Base-by-base conservation (phyloP, 2,113 vertebrate genomes). In the Fregetta grallaria region DNA sequence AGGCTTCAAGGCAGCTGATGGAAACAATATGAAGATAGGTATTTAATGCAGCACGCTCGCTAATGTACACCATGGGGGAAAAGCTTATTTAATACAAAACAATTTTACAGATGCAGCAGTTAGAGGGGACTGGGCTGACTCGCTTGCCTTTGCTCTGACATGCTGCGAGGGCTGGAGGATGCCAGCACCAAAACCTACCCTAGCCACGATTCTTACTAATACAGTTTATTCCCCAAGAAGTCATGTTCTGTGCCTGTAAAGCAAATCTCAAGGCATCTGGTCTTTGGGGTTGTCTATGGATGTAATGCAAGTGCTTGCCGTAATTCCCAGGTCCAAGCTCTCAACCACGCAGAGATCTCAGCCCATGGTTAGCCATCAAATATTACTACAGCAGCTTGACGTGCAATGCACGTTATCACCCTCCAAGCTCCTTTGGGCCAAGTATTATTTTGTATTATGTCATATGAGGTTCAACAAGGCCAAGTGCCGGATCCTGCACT, bases 1-100 rank as follows among this genome's bases (percentile, higher is more conserved):
- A 82, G 92, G 93, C 87, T 96, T 76, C 50, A 4, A 70, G 84
- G 91, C 92, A 94, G 82, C 45, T 21, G 30, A 96, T 87, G 92
- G 94, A 81, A 97, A 91, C 74, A 38, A 87, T 36, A 34, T 16
- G 58, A 86, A 75, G 87, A 75, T 56, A 20, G 66, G 91, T 88
- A 96, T 90, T 96, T 94, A 93, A 91, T 6, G 74, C 3, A 1
- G 65, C 62, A 42, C 47, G 3, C 10, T 87, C 4, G 1, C 44
- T 95, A 92, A 90, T 40, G 62, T 16, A 55, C 87, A 66, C 12
- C 71, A 1, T 23, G 83, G 61, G 2, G 68, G 40, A 22, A 67
- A 71, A 71, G 91, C 86, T 95, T 94, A 85, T 62, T 95, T 89
- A 84, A 94, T 34, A 76, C n/a, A 47, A 40, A 92, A 72, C 73